Conservation (phyloP, 2,888 invertebrate genomes). For the Thymelicus sylvestris region DNA sequence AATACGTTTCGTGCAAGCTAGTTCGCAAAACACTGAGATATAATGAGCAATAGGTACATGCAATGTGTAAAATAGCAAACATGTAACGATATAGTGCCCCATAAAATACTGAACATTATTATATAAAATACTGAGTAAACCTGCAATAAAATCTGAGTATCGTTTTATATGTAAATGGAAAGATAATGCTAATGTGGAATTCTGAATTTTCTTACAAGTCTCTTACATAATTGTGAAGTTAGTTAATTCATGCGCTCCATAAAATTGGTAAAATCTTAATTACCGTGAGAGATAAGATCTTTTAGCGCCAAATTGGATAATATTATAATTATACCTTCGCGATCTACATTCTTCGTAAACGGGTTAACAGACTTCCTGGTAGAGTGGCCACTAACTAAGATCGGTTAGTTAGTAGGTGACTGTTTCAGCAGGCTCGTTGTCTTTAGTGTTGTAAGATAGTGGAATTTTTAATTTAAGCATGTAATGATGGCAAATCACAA, state of each 20-base stretch:
- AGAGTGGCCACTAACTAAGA: too few species aligned
- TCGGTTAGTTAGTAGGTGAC: too few species aligned
- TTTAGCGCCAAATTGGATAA: slow-evolving; percentile 2
- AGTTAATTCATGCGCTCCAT: slow-evolving; percentile 29
- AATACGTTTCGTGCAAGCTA: too few species aligned
- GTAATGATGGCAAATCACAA: too few species aligned
- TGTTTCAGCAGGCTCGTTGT: too few species aligned
- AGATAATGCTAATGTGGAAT: slow-evolving; percentile 25
- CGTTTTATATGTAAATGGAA: slow-evolving; percentile 31
- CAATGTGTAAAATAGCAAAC: slow-evolving; percentile 21
- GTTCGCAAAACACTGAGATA: too few species aligned
- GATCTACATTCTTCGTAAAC: not conserved
- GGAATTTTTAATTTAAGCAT: too few species aligned
- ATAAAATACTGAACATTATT: slow-evolving; percentile 31
- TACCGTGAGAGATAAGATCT: slow-evolving; percentile 21
- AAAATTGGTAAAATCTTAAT: slow-evolving; percentile 34
- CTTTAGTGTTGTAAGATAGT: too few species aligned
- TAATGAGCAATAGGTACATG: not conserved
- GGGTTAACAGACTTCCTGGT: not conserved
- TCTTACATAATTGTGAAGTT: slow-evolving; percentile 31
- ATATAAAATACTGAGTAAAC: slow-evolving; percentile 23
- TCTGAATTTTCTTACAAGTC: slow-evolving; percentile 16
- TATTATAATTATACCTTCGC: slow-evolving; percentile 2
- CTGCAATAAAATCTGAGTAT: slow-evolving; percentile 11
- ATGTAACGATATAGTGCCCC: slow-evolving; percentile 15